Conservation (phyloP, 2,797 vertebrate species). For the Sebastolobus alascanus region DNA sequence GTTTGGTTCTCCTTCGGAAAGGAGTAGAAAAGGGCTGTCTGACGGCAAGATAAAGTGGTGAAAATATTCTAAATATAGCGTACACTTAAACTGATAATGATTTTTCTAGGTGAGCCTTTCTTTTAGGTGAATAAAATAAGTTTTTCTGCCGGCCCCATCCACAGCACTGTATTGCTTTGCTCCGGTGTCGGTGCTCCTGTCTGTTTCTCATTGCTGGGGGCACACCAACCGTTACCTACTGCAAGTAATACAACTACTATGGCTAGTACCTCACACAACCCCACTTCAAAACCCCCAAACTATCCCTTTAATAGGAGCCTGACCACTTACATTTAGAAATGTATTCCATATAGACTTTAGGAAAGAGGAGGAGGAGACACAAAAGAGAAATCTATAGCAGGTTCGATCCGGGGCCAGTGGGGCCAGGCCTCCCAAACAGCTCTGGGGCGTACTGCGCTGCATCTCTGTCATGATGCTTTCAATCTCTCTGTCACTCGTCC, state of each 20-base stretch:
- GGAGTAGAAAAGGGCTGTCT: too few relatives aligned
- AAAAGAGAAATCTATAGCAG: slow-evolving; percentile 4
- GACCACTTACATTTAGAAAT: slow-evolving; percentile 10
- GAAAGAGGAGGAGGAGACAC: background rate
- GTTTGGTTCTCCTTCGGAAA: too few relatives aligned
- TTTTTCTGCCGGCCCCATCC: background rate
- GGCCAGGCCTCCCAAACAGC: slow-evolving; percentile 28
- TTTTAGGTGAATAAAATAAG: background rate
- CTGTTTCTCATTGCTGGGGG: background rate
- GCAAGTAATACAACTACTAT: background rate
- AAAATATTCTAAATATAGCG: too few relatives aligned
- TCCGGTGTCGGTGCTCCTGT: background rate
- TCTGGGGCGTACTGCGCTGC: background rate
- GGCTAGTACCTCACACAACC: background rate
- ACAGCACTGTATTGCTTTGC: background rate
- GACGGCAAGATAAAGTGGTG: too few relatives aligned
- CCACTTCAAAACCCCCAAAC: background rate
- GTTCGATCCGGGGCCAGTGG: slow-evolving; percentile 10
- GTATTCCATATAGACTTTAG: background rate
- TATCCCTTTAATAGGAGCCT: background rate
- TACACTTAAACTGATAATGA: too few relatives aligned
- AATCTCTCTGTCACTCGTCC: slow-evolving; percentile 29
- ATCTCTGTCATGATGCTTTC: slow-evolving; percentile 37
- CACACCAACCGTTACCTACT: background rate
- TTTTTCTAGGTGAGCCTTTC: background rate